Conservation (phyloP, 2,113 vertebrate genomes). For the Heterotilapia buettikoferi region DNA sequence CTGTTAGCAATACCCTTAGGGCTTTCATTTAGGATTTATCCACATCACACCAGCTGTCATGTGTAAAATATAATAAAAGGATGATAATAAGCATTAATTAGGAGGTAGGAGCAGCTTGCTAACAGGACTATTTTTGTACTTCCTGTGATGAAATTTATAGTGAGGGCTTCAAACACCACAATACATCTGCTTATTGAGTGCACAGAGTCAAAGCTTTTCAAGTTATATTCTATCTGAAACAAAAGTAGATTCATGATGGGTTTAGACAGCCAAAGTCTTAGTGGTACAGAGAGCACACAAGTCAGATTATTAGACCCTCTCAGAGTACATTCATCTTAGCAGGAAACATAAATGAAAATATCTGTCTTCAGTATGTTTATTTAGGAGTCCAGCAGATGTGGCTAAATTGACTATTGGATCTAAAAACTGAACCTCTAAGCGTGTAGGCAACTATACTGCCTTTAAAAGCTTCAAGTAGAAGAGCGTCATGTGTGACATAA, state of each 20-base stretch:
- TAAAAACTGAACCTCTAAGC: slow-evolving; percentile 35
- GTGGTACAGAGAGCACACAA: not conserved
- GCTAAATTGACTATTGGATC: slow-evolving; percentile 63
- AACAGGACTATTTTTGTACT: slow-evolving; percentile 16
- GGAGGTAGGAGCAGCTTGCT: not conserved
- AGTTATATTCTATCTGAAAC: not conserved
- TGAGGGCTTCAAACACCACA: slow-evolving; percentile 1
- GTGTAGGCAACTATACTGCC: slow-evolving; percentile 50
- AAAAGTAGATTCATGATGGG: slow-evolving; percentile 16
- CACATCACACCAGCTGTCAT: slow-evolving; percentile 24
- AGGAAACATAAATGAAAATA: slow-evolving; percentile 20
- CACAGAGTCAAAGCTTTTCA: not conserved
- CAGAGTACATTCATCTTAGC: not conserved
- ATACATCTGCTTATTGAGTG: not conserved
- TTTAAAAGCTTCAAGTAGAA: slow-evolving; percentile 55
- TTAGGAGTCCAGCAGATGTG: slow-evolving; percentile 33
- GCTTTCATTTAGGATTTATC: slow-evolving; percentile 41
- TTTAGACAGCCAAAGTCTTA: slow-evolving; percentile 5
- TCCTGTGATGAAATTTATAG: slow-evolving; percentile 6
- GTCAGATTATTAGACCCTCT: slow-evolving; percentile 6
- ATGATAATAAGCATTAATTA: slow-evolving; percentile 35
- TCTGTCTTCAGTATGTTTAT: slow-evolving; percentile 14
- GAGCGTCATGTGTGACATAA: slow-evolving; percentile 68
- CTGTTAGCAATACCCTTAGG: slow-evolving; percentile 27
- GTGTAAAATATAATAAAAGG: slow-evolving; percentile 40